Percentiles rank a stretch among this genome's conserved stretches.
Evolutionary conservation across 2,797 vertebrate species (phyloP).

Genomic region (Acanthurus tractus): DNA sequence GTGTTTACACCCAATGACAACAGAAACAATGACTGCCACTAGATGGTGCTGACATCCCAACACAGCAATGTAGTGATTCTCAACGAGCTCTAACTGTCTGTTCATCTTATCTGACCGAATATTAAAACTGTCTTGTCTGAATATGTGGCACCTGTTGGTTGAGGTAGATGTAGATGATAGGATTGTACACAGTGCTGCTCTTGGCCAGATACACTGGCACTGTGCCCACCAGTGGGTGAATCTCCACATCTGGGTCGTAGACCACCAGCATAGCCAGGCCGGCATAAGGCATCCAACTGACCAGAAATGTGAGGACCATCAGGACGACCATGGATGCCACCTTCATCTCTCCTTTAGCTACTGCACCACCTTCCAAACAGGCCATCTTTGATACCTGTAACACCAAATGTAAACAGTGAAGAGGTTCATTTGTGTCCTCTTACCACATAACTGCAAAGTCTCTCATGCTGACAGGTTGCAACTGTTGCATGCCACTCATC

Average conservation of each 20-base stretch:
- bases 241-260: constrained; percentile 70
- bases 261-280: constrained; percentile 76
- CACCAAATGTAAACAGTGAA: neutral
- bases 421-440: neutral
- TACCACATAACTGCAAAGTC: neutral
- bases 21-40: constrained; percentile 36
- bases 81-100: no score
- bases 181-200: constrained; percentile 84
- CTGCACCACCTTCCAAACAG: constrained; percentile 74
- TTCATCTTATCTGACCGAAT: neutral
- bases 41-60: constrained; percentile 56
- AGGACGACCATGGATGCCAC: constrained; percentile 79
- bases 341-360: constrained; percentile 74
- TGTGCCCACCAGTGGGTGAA: constrained; percentile 74
- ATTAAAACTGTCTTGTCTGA: neutral
- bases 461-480: neutral
- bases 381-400: constrained; percentile 77
- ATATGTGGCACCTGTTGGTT: constrained; percentile 79
- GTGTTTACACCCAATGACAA: neutral
- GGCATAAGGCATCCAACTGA: constrained; percentile 82
- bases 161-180: constrained; percentile 85
- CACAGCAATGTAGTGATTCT: neutral
- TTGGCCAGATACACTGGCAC: constrained; percentile 84
- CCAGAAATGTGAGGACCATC: constrained; percentile 81
- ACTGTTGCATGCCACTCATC: neutral